Evolutionary conservation across 2,797 vertebrate genomes (phyloP), one percentile per base, ranked within the genome.

Genomic region (Micrastur ruficollis): DNA sequence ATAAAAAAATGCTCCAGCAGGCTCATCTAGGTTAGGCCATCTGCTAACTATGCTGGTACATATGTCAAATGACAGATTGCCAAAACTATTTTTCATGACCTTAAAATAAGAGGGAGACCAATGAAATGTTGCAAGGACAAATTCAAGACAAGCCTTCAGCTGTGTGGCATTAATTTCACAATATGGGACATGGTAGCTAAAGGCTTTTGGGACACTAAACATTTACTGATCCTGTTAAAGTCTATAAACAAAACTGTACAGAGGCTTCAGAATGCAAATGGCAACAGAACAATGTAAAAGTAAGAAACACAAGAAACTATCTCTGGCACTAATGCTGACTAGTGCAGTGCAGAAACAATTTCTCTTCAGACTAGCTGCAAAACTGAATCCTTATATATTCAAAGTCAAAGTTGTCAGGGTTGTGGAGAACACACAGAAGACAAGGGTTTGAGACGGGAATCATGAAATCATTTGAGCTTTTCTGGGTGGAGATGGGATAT

Each of bases 11-110:
- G 52, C 59, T 89, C 27, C 36, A 76, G 59, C 74, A 92, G 71
- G 67, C 71, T 89, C 40, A 49, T 82, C 67, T 56, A 76, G 86
- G 78, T 89, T 93, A 73, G 71, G 29, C 93, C 95, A 94, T 96
- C 95, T 97, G 95, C 86, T 95, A 59, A 23, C n/a, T 91, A 2
- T 52, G 74, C 50, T 49, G 40, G 47, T 92, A 70, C 95, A 82
- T 92, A 91, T 93, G 95, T 95, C 84, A 89, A 80, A 87, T 63
- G 86, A 92, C 93, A 85, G 83, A 85, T 61, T 94, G 84, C 71
- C 86, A 85, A 46, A 95, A 87, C 19, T 63, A 1, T 34, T 79
- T 89, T 81, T 62, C 67, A 44, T 67, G 2, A 42, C 86, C 71
- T 76, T 80, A 87, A 92, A 90, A 84, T 63, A 23, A 74, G 58